These are phyloP conservation scores for Brachypterus glaber DNA, from an alignment of 2,888 invertebrate species.

Conservation along the genomic window DNA sequence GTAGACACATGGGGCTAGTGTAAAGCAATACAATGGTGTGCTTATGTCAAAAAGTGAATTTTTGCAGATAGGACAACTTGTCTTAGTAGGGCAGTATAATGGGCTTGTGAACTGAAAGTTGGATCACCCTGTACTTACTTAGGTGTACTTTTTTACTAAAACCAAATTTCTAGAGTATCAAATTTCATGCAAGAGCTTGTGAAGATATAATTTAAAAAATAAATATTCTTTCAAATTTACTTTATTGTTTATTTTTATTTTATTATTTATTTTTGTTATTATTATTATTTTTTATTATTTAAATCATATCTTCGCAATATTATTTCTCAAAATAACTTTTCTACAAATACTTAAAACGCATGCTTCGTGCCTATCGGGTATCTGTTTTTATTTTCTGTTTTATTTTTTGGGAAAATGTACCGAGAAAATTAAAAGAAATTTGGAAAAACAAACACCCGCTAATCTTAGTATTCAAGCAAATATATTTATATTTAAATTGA, in stretches of 20 bases:
- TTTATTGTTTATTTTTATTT: neutral
- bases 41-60: too few relatives aligned
- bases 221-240: neutral
- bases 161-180: too few relatives aligned
- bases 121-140: too few relatives aligned
- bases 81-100: too few relatives aligned
- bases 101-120: too few relatives aligned
- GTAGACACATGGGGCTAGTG: too few relatives aligned
- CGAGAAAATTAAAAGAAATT: neutral
- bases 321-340: constrained; percentile 19
- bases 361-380: constrained; percentile 56
- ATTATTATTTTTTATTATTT: neutral
- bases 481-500: too few relatives aligned
- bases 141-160: too few relatives aligned
- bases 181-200: too few relatives aligned
- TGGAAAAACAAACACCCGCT: constrained; percentile 31
- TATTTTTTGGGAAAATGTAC: neutral
- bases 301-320: neutral
- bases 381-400: constrained; percentile 29
- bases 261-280: neutral
- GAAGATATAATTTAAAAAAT: too few relatives aligned
- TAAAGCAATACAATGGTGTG: too few relatives aligned
- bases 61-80: too few relatives aligned
- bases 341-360: constrained; percentile 42
- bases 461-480: constrained; percentile 5